Conservation (phyloP, 2,797 vertebrate species). For the Meda fulgida region DNA sequence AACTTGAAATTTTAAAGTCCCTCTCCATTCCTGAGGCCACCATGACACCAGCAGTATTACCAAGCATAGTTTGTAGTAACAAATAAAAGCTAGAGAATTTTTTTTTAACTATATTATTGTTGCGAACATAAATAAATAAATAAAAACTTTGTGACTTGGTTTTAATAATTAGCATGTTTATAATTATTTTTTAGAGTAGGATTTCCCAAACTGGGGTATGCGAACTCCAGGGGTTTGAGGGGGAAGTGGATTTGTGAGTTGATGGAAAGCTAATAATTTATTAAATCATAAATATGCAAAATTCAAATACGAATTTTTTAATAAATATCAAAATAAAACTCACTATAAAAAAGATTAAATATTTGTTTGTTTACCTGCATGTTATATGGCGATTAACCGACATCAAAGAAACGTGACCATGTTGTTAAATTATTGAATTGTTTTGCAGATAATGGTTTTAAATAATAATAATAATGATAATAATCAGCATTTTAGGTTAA, state of each 20-base stretch:
- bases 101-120: not conserved
- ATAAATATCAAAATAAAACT: not conserved
- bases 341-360: not conserved
- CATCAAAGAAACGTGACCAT: not conserved
- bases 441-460: not conserved
- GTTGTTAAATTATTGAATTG: not conserved
- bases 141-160: not conserved
- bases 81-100: not conserved
- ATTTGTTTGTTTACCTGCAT: not conserved
- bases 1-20: not conserved
- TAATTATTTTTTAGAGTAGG: not conserved
- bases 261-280: not conserved
- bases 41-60: not conserved
- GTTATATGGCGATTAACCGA: not conserved
- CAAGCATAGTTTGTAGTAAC: not conserved
- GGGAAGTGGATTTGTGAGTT: not conserved
- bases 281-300: not conserved
- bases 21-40: not conserved
- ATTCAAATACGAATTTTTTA: not conserved
- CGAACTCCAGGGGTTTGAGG: not conserved
- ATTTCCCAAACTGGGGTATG: not conserved
- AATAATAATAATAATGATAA: not conserved
- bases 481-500: not conserved
- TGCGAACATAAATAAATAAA: not conserved
- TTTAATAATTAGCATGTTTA: not conserved